phyloP scores from a whole-genome alignment of 2,888 invertebrate species.

The Drosophila peninsularis region DNA sequence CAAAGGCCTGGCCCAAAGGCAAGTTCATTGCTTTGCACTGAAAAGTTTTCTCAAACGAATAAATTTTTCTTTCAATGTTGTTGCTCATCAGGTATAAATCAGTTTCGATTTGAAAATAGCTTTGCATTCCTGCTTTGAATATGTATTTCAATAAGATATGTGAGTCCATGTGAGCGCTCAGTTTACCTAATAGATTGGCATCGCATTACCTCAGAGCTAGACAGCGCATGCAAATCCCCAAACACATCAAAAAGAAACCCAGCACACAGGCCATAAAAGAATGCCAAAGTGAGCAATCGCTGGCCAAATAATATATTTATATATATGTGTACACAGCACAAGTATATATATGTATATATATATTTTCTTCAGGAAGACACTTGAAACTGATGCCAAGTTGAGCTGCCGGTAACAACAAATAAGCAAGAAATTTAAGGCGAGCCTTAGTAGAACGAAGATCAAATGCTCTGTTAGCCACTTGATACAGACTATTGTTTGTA shows the following conservation, averaged over 20 bases:
- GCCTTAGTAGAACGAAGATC: not conserved
- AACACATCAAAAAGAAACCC: constrained; percentile 45
- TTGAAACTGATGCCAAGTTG: constrained; percentile 60
- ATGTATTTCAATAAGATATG: constrained; percentile 1
- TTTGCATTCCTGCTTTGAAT: not conserved
- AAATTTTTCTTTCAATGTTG: not conserved
- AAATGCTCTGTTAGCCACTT: not conserved
- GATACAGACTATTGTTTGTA: not conserved
- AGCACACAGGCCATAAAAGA: constrained; percentile 50
- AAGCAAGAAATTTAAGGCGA: constrained; percentile 37
- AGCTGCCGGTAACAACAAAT: constrained; percentile 30
- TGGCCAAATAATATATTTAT: constrained; percentile 52
- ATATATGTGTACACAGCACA: constrained; percentile 7
- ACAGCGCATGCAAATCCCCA: constrained; percentile 54
- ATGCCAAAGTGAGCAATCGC: constrained; percentile 58
- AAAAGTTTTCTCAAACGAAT: not conserved
- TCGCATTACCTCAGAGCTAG: constrained; percentile 27
- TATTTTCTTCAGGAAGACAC: constrained; percentile 54
- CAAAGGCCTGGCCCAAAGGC: not conserved
- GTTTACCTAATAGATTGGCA: constrained; percentile 48
- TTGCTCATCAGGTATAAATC: not conserved
- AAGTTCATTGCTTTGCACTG: not conserved
- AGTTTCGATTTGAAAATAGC: not conserved
- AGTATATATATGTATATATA: not conserved
- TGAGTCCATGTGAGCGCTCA: constrained; percentile 14